Evolutionary conservation across 2,888 invertebrate genomes (phyloP).

Genomic region (Panopea generosa): DNA sequence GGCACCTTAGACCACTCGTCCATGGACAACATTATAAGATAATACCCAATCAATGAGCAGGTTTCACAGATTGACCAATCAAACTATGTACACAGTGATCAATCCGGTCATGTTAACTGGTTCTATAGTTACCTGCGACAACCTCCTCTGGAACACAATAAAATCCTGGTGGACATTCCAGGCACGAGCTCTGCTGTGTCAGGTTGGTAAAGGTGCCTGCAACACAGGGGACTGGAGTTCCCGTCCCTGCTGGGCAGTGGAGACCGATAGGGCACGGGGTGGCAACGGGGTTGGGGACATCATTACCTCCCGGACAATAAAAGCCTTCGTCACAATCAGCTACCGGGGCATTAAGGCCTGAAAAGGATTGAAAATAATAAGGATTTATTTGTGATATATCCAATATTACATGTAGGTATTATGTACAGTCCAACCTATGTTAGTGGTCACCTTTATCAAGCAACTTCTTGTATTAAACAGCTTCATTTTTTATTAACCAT

Average conservation of each 20-base stretch:
- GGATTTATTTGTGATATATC: not conserved
- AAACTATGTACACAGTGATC: no score
- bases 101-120: no score
- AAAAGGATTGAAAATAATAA: conserved; percentile 28
- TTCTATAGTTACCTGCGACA: conserved; percentile 74
- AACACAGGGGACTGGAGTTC: conserved; percentile 78
- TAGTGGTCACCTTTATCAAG: no score
- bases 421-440: not conserved
- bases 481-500: no score
- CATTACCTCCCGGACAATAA: conserved; percentile 81
- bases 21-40: no score
- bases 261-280: conserved; percentile 82
- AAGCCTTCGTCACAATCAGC: conserved; percentile 82
- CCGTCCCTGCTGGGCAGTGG: conserved; percentile 80
- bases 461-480: no score
- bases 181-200: conserved; percentile 77
- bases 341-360: conserved; percentile 77
- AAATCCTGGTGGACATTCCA: conserved; percentile 80
- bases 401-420: conserved; percentile 1
- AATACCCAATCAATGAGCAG: no score
- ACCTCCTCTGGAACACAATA: conserved; percentile 84
- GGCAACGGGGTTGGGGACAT: conserved; percentile 77
- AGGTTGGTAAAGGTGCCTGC: conserved; percentile 82
- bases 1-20: no score
- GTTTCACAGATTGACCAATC: no score